phyloP scores from a whole-genome alignment of 2,797 vertebrate genomes.

The Esox masquinongy region DNA sequence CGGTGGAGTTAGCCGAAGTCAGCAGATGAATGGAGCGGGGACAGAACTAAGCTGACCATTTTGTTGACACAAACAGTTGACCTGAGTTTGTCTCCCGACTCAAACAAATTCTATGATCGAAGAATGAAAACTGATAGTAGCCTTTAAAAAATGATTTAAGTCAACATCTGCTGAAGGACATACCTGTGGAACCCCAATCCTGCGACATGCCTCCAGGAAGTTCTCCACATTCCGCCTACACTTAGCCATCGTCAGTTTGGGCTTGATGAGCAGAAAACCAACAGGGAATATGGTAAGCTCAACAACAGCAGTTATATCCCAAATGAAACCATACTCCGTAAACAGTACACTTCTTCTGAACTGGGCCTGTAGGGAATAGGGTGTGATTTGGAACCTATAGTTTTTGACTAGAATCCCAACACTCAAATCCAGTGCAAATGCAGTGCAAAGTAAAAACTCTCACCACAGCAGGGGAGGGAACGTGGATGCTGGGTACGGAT shows the following conservation, averaged over 20 bases:
- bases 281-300: neutral
- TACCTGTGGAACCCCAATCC: slow-evolving; percentile 98
- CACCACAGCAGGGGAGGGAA: slow-evolving; percentile 96
- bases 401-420: neutral
- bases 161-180: neutral
- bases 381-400: neutral
- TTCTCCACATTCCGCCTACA: slow-evolving; percentile 97
- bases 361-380: neutral
- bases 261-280: slow-evolving; percentile 68
- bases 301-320: neutral
- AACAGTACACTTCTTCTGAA: neutral
- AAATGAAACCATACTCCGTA: neutral
- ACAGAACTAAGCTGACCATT: neutral
- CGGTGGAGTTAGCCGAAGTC: neutral
- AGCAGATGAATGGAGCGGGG: neutral
- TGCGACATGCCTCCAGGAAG: slow-evolving; percentile 95
- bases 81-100: neutral
- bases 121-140: neutral
- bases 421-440: neutral
- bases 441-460: slow-evolving; percentile 55
- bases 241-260: slow-evolving; percentile 98
- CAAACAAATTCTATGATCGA: neutral
- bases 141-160: neutral
- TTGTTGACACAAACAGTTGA: neutral
- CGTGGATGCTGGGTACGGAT: slow-evolving; percentile 95